Percentiles rank a stretch among this genome's conserved stretches.
phyloP scores from a whole-genome alignment of 2,113 vertebrate genomes.

The Corythornis madagascariensis region DNA sequence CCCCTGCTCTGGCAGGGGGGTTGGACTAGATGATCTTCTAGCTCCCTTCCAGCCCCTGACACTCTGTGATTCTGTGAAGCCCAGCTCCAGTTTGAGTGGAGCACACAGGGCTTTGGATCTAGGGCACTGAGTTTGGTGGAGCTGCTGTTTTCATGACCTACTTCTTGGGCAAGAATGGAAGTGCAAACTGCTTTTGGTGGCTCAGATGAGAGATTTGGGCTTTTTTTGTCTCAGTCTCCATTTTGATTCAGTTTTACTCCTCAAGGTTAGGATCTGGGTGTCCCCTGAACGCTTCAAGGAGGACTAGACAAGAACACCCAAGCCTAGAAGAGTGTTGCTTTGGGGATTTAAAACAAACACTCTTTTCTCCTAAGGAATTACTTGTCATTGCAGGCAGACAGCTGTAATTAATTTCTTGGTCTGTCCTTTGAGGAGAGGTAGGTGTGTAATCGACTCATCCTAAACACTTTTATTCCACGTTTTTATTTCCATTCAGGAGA shows the following conservation, averaged over 20 bases:
- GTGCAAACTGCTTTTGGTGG: neutral
- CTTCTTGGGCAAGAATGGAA: neutral
- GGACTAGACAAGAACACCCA: neutral
- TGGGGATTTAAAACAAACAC: neutral
- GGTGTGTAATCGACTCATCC: neutral
- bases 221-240: neutral
- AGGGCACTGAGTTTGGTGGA: neutral
- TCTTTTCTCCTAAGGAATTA: neutral
- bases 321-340: neutral
- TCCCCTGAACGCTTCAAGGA: neutral
- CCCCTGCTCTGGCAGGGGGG: too few relatives aligned
- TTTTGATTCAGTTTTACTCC: neutral
- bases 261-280: neutral
- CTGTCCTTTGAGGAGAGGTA: neutral
- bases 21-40: too few relatives aligned
- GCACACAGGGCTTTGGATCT: neutral
- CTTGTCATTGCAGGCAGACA: neutral
- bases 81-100: neutral
- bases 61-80: neutral
- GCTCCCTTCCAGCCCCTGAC: too few relatives aligned
- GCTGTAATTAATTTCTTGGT: neutral
- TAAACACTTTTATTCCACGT: accelerated
- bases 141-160: neutral
- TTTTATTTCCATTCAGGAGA: neutral
- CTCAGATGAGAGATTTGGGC: neutral